phyloP scores from a whole-genome alignment of 2,113 vertebrate species.

The Cercocebus atys region DNA sequence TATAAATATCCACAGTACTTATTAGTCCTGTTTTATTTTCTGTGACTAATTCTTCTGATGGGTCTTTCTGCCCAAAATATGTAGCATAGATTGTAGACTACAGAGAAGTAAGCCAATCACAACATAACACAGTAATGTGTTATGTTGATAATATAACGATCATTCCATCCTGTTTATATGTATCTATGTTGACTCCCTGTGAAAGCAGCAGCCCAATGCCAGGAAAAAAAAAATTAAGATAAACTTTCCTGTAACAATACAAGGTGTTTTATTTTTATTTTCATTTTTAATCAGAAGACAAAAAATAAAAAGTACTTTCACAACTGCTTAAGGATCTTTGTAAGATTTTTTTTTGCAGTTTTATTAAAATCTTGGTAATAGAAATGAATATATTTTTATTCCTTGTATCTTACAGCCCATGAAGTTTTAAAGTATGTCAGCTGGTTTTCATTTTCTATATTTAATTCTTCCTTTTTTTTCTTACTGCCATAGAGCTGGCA shows the following conservation, averaged over 20 bases:
- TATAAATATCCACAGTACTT: background rate
- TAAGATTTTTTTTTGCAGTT: background rate
- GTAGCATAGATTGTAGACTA: background rate
- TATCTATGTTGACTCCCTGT: background rate
- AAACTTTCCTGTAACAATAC: background rate
- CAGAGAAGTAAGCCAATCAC: background rate
- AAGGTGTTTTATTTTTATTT: background rate
- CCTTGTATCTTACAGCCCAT: background rate
- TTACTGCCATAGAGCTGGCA: background rate
- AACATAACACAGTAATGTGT: background rate
- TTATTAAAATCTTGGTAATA: background rate
- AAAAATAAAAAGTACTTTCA: background rate
- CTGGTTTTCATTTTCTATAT: background rate
- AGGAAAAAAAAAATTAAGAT: constrained; percentile 1
- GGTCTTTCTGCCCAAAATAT: background rate
- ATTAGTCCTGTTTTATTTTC: background rate
- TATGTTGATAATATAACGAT: background rate
- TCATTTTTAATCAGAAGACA: background rate
- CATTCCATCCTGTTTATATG: background rate
- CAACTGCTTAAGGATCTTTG: background rate
- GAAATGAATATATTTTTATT: background rate
- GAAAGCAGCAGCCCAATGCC: background rate
- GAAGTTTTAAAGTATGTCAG: background rate
- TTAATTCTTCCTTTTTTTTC: background rate
- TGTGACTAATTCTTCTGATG: background rate